Evolutionary conservation across 2,113 vertebrate species (phyloP), one percentile per base, ranked within the genome.

Genomic region (Microcebus murinus): DNA sequence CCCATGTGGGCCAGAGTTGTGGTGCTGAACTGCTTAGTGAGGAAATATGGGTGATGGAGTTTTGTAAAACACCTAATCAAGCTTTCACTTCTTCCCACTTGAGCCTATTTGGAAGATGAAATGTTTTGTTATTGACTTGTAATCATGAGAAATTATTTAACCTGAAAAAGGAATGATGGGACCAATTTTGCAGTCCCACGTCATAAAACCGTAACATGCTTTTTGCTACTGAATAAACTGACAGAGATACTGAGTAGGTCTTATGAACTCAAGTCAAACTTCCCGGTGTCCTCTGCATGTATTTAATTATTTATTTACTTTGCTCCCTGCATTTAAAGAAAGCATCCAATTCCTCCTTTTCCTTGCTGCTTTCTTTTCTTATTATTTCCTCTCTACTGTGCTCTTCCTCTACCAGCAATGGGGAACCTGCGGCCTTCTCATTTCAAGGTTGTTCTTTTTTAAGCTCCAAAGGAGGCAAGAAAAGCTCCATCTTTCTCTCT

Each of bases 291-390:
- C 4, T 36, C 42, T 59, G 36, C 34, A 25, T 61, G 1, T 71
- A 39, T 71, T 71, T 71, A 21, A 23, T 76, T 48, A 48, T 18
- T 48, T 31, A 31, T 74, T 63, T 63, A 29, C 25, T 29, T 63
- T 29, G 42, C 29, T 73, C 5, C 36, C 27, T 71, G 29, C 45
- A n/a, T 63, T 63, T 92, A 29, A 57, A 57, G 18, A 48, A 31
- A 36, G 4, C 27, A 68, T 55, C 6, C 1, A n/a, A 8, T 48
- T 0, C 1, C 5, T 36, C 13, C 20, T 77, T 12, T 17, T 39
- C 36, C 12, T 45, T 57, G 18, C 6, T 10, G 20, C 10, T 29
- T 55, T 8, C 45, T 4, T 45, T 81, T 57, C 65, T 88, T 52
- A 29, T n/a, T 70, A 27, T 17, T 9, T 74, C 5, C 25, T 77